Evolutionary conservation across 2,888 invertebrate species (phyloP).

Genomic region (Ommatoiulus sabulosus): DNA sequence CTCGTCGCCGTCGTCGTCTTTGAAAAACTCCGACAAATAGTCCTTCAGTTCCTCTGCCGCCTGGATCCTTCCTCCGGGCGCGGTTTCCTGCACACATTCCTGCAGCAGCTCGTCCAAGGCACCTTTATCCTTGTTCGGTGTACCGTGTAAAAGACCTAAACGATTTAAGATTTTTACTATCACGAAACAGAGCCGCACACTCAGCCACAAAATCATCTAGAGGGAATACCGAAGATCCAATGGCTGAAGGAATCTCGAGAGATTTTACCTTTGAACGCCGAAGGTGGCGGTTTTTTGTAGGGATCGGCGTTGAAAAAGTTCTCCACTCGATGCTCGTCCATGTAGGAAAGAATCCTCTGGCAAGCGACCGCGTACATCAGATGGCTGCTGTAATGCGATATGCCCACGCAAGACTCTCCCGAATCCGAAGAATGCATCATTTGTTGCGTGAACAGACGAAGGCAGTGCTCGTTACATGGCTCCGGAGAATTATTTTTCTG

Average conservation of each 20-base stretch:
- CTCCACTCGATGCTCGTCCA: conserved; percentile 60
- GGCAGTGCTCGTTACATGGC: conserved; percentile 61
- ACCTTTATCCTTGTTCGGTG: conserved; percentile 60
- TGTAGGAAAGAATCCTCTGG: conserved; percentile 61
- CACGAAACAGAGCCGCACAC: too few relatives aligned
- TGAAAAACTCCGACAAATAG: conserved; percentile 59
- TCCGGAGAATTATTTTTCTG: conserved; percentile 49
- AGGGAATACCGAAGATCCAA: too few relatives aligned
- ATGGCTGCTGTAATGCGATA: conserved; percentile 60
- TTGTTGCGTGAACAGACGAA: conserved; percentile 60
- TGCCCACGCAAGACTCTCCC: conserved; percentile 57
- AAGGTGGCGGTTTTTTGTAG: conserved; percentile 59
- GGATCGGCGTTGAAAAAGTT: conserved; percentile 61
- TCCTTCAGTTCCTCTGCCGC: conserved; percentile 61
- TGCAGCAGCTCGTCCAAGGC: conserved; percentile 61
- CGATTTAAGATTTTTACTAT: too few relatives aligned
- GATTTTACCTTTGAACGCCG: conserved; percentile 59
- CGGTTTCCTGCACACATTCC: conserved; percentile 62
- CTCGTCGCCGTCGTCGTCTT: conserved; percentile 58
- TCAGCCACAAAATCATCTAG: too few relatives aligned
- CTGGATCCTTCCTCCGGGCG: conserved; percentile 60
- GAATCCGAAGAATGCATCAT: conserved; percentile 59
- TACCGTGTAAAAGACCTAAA: conserved; percentile 61
- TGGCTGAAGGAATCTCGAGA: not conserved
- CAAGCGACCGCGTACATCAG: conserved; percentile 62